Base-by-base conservation (phyloP, 2,113 vertebrate species). In the Fulmarus glacialis region DNA sequence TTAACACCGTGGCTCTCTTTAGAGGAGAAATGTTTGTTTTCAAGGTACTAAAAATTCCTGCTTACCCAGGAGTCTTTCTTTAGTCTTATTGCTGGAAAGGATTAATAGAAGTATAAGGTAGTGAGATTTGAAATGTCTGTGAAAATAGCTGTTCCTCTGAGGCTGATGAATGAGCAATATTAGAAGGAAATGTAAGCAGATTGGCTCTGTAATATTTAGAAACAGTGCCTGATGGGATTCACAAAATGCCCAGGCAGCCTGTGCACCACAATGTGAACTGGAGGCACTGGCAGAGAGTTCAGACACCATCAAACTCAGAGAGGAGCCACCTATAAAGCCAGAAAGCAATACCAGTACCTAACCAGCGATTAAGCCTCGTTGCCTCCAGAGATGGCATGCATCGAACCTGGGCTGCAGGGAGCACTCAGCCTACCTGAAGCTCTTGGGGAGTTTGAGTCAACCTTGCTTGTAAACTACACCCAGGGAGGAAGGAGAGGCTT, bases 1-100 rank as follows among this genome's bases (percentile, higher is more conserved):
- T 99, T 96, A 99, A 99, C 98, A 99, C 99, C 0, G 99, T 99
- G 98, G 99, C 99, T 85, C 99, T 99, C 96, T 99, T 99, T 97
- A 98, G 99, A 77, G 98, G 99, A 71, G 99, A 99, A 98, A 99
- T 99, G 99, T 99, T 99, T 95, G 99, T 99, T 90, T 99, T 99
- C 97, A 99, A 99, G 99, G 99, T 99, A 98, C 96, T 96, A 30
- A 88, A 63, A 91, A 47, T 83, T 87, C 47, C 50, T 15, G 8
- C 36, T 56, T 75, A 68, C 10, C 36, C 29, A 12, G 27, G 10
- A 66, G 42, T 50, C 66, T 88, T 34, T 64, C 50, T 71, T 89
- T 86, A 59, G 53, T 53, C 90, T 88, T 36, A 12, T 56, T 81
- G 56, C 36, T 82, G 67, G 50, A 74, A 75, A 59, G 73, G 26